Base-by-base conservation (phyloP, 2,797 vertebrate genomes). In the Crypturellus tataupa region DNA sequence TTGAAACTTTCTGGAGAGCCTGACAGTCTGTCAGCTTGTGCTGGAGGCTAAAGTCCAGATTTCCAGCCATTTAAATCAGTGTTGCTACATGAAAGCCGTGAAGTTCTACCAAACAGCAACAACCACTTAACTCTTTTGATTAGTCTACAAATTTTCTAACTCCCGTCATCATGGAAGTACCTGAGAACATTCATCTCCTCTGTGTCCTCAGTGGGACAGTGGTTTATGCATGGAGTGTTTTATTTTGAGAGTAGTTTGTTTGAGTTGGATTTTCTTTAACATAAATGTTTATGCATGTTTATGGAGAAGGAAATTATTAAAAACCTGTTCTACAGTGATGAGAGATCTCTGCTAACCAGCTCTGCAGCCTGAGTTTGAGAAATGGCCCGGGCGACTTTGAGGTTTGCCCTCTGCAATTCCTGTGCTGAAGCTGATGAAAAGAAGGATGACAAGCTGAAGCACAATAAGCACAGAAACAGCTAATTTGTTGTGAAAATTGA, bases 91-190 rank as follows among this genome's bases (percentile, higher is more conserved):
- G 31, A 72, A 89, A 91, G 12, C 40, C 62, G 21, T 3, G n/a
- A 79, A 79, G 21, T 3, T 47, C 20, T 55, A 59, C 13, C 31
- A 59, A 19, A 7, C 8, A 11, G 12, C 44, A 79, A 19, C 0
- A 80, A 42, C 29, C 55, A 53, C 10, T 25, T 24, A 17, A 58
- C 8, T 16, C 49, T 59, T 27, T 10, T 2, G n/a, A 12, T 53
- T 71, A 56, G 8, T 5, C 18, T 42, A 42, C 27, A 7, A 0
- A 0, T 58, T 85, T 89, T 47, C 49, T 60, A 58, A 65, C 64
- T 1, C 1, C 25, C 20, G 8, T 27, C 7, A 23, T n/a, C 42
- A 5, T 40, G 1, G 2, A 68, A 12, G 11, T 29, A 15, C 19
- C 21, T 56, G 31, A 2, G 1, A 40, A 53, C 21, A 40, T 44